A percentile compares a stretch with the other conserved stretches of the same genome.
Evolutionary conservation across 2,888 invertebrate species (phyloP).

Genomic region (Apotomis betuletana): DNA sequence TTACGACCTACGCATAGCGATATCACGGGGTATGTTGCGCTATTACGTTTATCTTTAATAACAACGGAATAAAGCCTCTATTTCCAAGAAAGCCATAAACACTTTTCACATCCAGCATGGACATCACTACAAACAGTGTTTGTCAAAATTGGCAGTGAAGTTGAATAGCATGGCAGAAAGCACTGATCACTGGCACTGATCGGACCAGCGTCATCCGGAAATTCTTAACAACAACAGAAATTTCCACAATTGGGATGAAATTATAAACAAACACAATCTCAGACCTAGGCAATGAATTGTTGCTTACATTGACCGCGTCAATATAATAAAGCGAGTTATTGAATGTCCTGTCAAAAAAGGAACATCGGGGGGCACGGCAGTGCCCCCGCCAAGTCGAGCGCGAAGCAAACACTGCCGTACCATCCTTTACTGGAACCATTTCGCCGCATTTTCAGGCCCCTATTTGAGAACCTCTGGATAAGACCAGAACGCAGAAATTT

Average conservation of each 20-base stretch:
- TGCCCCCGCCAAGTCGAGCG: too few species aligned
- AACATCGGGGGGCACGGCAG: too few species aligned
- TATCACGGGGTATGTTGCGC: not conserved
- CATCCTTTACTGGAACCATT: too few species aligned
- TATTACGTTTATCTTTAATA: not conserved
- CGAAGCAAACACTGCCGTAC: too few species aligned
- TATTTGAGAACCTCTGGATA: too few species aligned
- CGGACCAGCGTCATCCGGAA: not conserved
- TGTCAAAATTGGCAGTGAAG: too few species aligned
- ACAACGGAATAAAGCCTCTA: not conserved
- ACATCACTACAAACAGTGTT: too few species aligned
- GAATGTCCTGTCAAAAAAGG: not conserved
- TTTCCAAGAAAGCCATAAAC: not conserved
- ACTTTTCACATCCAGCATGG: too few species aligned
- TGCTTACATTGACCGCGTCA: constrained; percentile 12
- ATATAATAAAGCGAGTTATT: constrained; percentile 16
- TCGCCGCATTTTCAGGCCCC: too few species aligned
- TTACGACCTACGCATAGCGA: not conserved
- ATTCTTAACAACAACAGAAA: not conserved
- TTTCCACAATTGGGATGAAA: constrained; percentile 4
- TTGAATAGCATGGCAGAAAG: too few species aligned
- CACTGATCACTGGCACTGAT: too few species aligned
- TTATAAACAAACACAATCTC: constrained; percentile 16
- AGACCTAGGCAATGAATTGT: constrained; percentile 18
- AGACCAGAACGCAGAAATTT: too few species aligned